These are phyloP conservation scores for Spodoptera picta DNA, from an alignment of 2,888 invertebrate species.

Conservation along the genomic window DNA sequence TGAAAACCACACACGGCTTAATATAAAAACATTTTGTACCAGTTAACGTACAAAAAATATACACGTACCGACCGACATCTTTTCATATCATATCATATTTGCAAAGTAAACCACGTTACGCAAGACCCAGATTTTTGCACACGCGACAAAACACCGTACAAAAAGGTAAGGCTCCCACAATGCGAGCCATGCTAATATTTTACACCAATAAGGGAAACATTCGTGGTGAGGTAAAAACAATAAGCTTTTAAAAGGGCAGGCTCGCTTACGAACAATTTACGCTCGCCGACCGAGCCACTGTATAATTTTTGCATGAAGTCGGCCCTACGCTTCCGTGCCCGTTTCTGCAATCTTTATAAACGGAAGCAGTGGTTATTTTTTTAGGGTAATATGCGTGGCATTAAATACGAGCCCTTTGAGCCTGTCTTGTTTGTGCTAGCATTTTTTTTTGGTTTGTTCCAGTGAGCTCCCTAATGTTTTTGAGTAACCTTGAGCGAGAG, in stretches of 20 bases:
- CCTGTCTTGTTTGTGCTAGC: conserved; percentile 43
- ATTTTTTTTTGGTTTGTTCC: conserved; percentile 30
- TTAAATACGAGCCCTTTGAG: conserved; percentile 57
- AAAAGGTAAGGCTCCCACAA: conserved; percentile 44
- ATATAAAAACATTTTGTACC: conserved; percentile 10
- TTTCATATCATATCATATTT: conserved; percentile 46
- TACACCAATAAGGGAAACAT: conserved; percentile 70
- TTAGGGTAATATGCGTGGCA: conserved; percentile 50
- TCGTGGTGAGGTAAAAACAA: conserved; percentile 68
- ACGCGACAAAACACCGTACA: conserved; percentile 46
- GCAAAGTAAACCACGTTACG: conserved; percentile 45
- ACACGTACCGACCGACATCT: conserved; percentile 21
- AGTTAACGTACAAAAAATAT: conserved; percentile 31
- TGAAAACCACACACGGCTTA: conserved; percentile 4
- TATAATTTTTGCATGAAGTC: conserved; percentile 70
- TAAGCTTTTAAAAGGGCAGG: conserved; percentile 58
- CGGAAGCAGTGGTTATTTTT: conserved; percentile 59
- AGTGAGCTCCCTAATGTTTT: conserved; percentile 34
- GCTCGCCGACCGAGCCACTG: conserved; percentile 39
- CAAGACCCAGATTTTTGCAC: conserved; percentile 47
- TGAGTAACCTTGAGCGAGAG: conserved; percentile 13
- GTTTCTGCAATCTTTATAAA: conserved; percentile 60
- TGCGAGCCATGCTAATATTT: conserved; percentile 63
- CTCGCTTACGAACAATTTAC: conserved; percentile 48
- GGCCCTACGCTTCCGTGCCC: conserved; percentile 57